Conservation (phyloP, 2,888 invertebrate species). For the Hirtodrosophila confusa region DNA sequence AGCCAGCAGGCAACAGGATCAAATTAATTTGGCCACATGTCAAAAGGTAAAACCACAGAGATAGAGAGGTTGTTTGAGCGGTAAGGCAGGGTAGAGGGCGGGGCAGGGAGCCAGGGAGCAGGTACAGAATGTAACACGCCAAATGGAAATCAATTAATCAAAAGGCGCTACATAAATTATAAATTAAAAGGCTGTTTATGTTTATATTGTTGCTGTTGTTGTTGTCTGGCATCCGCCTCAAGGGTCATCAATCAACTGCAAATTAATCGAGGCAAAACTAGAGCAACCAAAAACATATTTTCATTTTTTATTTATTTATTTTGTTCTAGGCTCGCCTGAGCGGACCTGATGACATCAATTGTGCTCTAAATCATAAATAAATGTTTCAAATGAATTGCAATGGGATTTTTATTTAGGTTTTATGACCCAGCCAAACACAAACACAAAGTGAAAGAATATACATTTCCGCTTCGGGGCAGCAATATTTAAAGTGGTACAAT, state of each 20-base stretch:
- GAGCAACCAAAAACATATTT: slow-evolving; percentile 3
- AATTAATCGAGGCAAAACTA: slow-evolving; percentile 48
- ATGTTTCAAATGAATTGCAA: slow-evolving; percentile 64
- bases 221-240: slow-evolving; percentile 35
- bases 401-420: slow-evolving; percentile 25
- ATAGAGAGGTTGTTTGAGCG: no score
- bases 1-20: slow-evolving; percentile 24
- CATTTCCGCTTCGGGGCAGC: no score
- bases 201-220: neutral
- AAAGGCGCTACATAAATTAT: slow-evolving; percentile 73
- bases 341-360: slow-evolving; percentile 39
- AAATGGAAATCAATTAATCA: slow-evolving; percentile 77
- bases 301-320: slow-evolving; percentile 21
- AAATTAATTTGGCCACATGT: slow-evolving; percentile 69
- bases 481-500: no score
- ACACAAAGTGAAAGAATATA: no score
- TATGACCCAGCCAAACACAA: no score
- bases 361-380: slow-evolving; percentile 66
- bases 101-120: neutral
- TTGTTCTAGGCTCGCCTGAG: neutral
- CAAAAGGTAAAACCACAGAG: slow-evolving; percentile 64
- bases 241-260: slow-evolving; percentile 68
- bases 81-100: neutral
- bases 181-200: slow-evolving; percentile 68
- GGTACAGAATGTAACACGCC: slow-evolving; percentile 35